Percentiles rank a stretch among this genome's conserved stretches.
Conservation (phyloP, 2,113 vertebrate species). For the Sminthopsis crassicaudata region DNA sequence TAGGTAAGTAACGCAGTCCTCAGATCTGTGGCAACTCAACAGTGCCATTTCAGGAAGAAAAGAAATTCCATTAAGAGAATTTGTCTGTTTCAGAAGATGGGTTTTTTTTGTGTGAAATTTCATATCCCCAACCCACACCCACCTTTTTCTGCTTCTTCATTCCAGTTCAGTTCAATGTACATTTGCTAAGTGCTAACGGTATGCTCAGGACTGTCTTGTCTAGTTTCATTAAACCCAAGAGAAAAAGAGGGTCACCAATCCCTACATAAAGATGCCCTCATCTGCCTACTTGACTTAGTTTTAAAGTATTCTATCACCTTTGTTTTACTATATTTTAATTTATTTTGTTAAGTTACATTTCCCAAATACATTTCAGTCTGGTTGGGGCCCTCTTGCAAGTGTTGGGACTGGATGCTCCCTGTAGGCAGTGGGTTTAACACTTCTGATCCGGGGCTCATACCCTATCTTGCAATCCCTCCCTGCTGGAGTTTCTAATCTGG, state of each 20-base stretch:
- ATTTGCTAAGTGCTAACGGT: not conserved
- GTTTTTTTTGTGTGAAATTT: not conserved
- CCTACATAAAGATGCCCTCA: not conserved
- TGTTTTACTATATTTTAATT: not conserved
- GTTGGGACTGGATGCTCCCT: not conserved
- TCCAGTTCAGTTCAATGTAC: constrained; percentile 1
- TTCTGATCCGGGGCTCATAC: not conserved
- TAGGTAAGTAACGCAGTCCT: not conserved
- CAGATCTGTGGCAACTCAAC: not conserved
- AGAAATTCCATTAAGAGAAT: not conserved
- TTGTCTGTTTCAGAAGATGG: not conserved
- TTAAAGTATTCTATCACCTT: not conserved
- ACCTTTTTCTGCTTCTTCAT: not conserved
- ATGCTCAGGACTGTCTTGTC: not conserved
- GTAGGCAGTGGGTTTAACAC: not conserved
- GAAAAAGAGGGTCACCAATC: not conserved
- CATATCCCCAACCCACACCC: not conserved
- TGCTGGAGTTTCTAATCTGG: too few relatives aligned
- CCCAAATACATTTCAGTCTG: not conserved
- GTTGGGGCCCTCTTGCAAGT: not conserved
- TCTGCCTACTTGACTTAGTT: not conserved
- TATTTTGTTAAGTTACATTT: not conserved
- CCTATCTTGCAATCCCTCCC: not conserved
- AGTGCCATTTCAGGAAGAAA: not conserved
- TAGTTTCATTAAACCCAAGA: not conserved